Base-by-base conservation (phyloP, 2,113 vertebrate genomes). In the Syngnathus typhle region DNA sequence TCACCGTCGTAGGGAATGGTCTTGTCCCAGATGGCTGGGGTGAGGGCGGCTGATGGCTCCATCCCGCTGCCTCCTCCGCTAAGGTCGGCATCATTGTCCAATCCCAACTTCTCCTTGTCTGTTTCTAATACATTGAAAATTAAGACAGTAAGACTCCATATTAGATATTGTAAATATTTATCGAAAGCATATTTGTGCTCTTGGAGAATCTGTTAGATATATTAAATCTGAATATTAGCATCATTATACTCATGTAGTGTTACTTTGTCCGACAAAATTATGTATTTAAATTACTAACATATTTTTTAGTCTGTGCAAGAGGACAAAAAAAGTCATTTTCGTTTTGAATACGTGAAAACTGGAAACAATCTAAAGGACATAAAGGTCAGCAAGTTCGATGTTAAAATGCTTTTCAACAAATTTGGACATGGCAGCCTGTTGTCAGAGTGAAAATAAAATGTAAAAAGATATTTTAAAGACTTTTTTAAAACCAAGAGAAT, bases 11-110 rank as follows among this genome's bases (percentile, higher is more conserved):
- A 98, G 1, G 96, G 95, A 85, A 91, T 92, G 62, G 95, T 98
- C 88, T 96, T 97, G 38, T 96, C 94, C 96, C 96, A 98, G 70
- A 99, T 99, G 9, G 95, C 93, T 0, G 96, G 96, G 78, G 96
- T 98, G 74, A 99, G 90, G 74, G 95, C 94, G 69, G 96, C 96
- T 0, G 95, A 95, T 13, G 94, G 93, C 85, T 69, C 93, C 91
- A 92, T 92, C 83, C 75, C 88, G 1, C 82, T 76, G 0, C 70
- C 79, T 51, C 78, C 85, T 23, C 66, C 84, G 0, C 54, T 58
- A 1, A 82, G 75, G 37, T 84, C 76, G 3, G 65, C 75, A 54
- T 27, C 65, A 66, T 74, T 56, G 36, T 69, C 84, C 23, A 85
- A 56, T 19, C 39, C 67, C 49, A 91, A 71, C 79, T 91, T 92